These are phyloP conservation scores for Pomacea canaliculata DNA, from an alignment of 2,888 invertebrate species.

Conservation along the genomic window DNA sequence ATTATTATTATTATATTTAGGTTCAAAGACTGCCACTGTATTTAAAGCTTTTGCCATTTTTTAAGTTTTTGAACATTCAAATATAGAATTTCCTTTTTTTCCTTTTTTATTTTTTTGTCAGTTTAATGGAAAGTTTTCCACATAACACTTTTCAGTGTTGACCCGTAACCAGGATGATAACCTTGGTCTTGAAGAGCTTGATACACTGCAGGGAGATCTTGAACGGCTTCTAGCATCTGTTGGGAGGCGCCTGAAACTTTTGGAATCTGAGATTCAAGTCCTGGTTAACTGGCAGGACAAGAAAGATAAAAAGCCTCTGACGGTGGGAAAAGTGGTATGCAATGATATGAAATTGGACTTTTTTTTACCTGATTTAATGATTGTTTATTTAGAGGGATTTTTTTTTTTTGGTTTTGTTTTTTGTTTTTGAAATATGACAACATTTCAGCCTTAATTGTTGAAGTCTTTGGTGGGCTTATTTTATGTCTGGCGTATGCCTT, in stretches of 20 bases:
- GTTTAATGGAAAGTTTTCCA: too few relatives aligned
- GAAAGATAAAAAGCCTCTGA: constrained; percentile 55
- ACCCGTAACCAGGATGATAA: constrained; percentile 78
- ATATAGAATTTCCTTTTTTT: too few relatives aligned
- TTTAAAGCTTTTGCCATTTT: too few relatives aligned
- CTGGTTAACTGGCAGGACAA: constrained; percentile 72
- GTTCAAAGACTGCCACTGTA: too few relatives aligned
- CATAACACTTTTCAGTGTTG: constrained; percentile 47
- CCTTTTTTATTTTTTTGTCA: too few relatives aligned
- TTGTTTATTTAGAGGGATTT: not conserved
- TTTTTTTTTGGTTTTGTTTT: not conserved
- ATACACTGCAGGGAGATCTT: constrained; percentile 86
- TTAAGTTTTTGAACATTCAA: too few relatives aligned
- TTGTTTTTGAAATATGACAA: not conserved
- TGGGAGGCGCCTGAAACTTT: constrained; percentile 82
- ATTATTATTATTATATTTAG: too few relatives aligned
- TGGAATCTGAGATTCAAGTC: constrained; percentile 73
- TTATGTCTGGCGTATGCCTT: too few relatives aligned
- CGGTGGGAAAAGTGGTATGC: constrained; percentile 38
- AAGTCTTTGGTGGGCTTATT: too few relatives aligned
- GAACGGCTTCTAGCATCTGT: constrained; percentile 87
- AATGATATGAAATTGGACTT: not conserved
- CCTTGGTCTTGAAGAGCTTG: constrained; percentile 89
- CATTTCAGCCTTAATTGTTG: too few relatives aligned
- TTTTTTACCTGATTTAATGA: not conserved